These are phyloP conservation scores for Corvus moneduloides DNA, from an alignment of 2,113 vertebrate genomes.

Conservation along the genomic window DNA sequence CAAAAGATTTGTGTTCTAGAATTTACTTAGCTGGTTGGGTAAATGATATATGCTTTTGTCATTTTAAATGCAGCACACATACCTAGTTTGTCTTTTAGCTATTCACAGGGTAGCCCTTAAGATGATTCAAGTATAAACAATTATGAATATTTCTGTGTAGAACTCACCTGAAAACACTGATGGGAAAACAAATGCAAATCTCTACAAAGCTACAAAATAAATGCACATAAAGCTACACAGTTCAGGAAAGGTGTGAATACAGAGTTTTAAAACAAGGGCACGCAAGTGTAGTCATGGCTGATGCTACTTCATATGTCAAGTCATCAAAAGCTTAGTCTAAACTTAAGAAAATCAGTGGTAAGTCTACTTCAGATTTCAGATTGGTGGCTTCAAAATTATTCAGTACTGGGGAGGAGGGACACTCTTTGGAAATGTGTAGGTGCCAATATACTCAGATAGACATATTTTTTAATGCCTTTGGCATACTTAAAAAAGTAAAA, in stretches of 20 bases:
- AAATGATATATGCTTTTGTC: background rate
- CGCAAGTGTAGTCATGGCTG: background rate
- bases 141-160: background rate
- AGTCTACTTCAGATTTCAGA: background rate
- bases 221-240: background rate
- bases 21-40: background rate
- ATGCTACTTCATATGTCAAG: background rate
- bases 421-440: background rate
- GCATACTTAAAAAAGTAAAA: background rate
- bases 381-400: background rate
- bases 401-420: background rate
- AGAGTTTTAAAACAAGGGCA: background rate
- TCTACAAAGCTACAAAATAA: background rate
- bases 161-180: background rate
- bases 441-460: background rate
- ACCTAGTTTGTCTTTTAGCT: background rate
- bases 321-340: background rate
- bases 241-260: background rate
- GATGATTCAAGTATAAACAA: background rate
- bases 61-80: background rate
- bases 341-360: background rate
- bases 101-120: background rate
- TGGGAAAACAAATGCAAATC: background rate
- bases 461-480: accelerated
- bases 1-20: background rate